phyloP scores from a whole-genome alignment of 37 sponge, comb jelly and placozoan genomes.

The Geodia barretti region DNA sequence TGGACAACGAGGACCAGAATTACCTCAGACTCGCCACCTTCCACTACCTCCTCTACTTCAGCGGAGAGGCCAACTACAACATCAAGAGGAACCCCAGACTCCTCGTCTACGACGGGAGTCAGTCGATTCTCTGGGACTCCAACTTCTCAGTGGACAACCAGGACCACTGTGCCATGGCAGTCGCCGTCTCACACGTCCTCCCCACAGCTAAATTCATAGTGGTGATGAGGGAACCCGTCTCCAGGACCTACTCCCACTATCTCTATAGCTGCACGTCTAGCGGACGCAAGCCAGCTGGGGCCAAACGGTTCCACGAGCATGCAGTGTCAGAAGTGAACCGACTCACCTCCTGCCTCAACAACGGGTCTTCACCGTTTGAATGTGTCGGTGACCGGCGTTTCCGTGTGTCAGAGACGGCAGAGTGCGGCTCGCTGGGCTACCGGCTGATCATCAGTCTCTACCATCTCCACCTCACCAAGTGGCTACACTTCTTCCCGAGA shows the following conservation, averaged over 20 bases:
- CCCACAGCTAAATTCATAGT: constrained; percentile 32
- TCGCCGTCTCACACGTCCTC: constrained; percentile 8
- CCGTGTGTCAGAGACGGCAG: not conserved
- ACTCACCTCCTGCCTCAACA: not conserved
- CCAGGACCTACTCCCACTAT: constrained; percentile 15
- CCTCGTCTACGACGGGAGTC: constrained; percentile 18
- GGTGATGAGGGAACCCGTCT: constrained; percentile 24
- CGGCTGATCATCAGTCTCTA: constrained; percentile 22
- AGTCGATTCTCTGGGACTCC: constrained; percentile 24
- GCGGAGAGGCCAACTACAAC: not conserved
- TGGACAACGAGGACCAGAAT: not conserved
- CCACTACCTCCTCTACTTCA: not conserved
- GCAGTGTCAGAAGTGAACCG: not conserved
- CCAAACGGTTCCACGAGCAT: not conserved
- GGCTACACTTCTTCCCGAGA: constrained; percentile 43
- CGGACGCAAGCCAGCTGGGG: not conserved
- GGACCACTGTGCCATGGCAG: constrained; percentile 19
- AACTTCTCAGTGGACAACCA: not conserved
- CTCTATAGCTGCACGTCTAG: constrained; percentile 4
- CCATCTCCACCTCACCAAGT: constrained; percentile 36
- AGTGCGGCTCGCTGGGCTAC: not conserved
- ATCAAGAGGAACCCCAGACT: not conserved
- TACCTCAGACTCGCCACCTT: not conserved
- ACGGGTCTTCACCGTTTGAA: not conserved
- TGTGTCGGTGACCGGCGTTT: constrained; percentile 10